Base-by-base conservation (phyloP, 2,888 invertebrate species). In the Drosophila villosipedis region DNA sequence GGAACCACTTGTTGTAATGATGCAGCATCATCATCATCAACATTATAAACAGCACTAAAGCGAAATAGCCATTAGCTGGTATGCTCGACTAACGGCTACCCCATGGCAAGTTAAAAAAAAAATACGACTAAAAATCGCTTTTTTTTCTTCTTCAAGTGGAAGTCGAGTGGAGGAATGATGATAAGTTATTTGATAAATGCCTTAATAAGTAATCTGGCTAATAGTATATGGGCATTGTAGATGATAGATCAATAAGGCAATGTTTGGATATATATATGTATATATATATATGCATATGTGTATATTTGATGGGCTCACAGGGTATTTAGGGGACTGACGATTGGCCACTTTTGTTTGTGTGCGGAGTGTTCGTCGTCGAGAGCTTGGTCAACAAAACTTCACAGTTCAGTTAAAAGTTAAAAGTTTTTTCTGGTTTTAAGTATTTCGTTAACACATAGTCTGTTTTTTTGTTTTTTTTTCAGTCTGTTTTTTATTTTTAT, bases 1-100 rank as follows among this genome's bases (percentile, higher is more conserved):
- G 81, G 81, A 82, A 82, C 71, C 71, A 69, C 59, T 58, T 55
- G 59, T n/a, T 64, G 47, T 28, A 81, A 76, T 74, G 59, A 43
- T 35, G 69, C 65, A 47, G 50, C 59, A 63, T 76, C 73, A 62
- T 66, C 52, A 61, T 71, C 66, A 59, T 49, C 43, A 47, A 16
- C 47, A 47, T 19, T 22, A 43, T 3, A 47, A 55, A n/a, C 25
- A 49, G 28, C 50, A 28, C 52, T n/a, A 28, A 62, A 61, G 12
- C 28, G 31, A 52, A 31, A 61, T 30, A 37, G 28, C n/a, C 25
- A 47, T 7, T 30, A 30, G 14, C 14, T 14, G 5, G 0, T 16
- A 31, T 28, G 16, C 39, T 10, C 2, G 58, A 43, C 58, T 43
- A 58, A 22, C 31, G 5, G 10, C 10, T 43, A 31, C 31, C 16